phyloP scores from a whole-genome alignment of 2,113 vertebrate genomes.

The Gasterosteus aculeatus region DNA sequence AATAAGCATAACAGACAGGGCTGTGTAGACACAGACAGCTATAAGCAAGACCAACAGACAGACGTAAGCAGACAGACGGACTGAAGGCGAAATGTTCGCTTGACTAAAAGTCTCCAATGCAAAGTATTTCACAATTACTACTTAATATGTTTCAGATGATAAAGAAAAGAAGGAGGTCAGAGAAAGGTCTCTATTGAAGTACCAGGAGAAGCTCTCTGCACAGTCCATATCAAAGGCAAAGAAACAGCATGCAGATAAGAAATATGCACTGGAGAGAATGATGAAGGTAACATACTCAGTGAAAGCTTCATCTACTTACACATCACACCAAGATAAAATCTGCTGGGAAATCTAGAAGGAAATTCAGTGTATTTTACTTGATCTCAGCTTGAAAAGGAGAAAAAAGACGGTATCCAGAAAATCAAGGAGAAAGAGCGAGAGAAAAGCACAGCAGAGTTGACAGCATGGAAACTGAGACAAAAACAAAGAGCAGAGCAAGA shows the following conservation, averaged over 20 bases:
- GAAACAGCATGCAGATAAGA: constrained; percentile 83
- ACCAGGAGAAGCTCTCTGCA: constrained; percentile 83
- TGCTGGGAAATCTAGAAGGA: background rate
- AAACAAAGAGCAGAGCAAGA: constrained; percentile 69
- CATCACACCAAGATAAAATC: background rate
- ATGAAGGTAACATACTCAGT: constrained; percentile 83
- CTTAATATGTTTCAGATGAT: constrained; percentile 74
- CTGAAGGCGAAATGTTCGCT: too few species aligned
- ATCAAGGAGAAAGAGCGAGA: constrained; percentile 85
- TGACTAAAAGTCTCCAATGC: too few species aligned
- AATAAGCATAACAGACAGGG: too few species aligned
- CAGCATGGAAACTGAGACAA: constrained; percentile 83
- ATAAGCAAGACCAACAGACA: too few species aligned
- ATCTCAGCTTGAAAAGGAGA: constrained; percentile 88
- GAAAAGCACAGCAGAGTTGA: constrained; percentile 84
- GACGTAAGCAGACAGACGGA: too few species aligned
- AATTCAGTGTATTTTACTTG: background rate
- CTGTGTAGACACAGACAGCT: too few species aligned
- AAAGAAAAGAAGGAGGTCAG: constrained; percentile 85
- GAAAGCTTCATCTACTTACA: background rate
- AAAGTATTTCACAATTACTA: too few species aligned
- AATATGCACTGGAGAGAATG: constrained; percentile 86
- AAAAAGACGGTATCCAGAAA: constrained; percentile 85
- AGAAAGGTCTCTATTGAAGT: constrained; percentile 83
- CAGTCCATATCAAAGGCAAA: constrained; percentile 77